Percentiles rank a stretch among this genome's conserved stretches.
Conservation (phyloP, 2,888 invertebrate genomes). For the Pilophorus perplexus region DNA sequence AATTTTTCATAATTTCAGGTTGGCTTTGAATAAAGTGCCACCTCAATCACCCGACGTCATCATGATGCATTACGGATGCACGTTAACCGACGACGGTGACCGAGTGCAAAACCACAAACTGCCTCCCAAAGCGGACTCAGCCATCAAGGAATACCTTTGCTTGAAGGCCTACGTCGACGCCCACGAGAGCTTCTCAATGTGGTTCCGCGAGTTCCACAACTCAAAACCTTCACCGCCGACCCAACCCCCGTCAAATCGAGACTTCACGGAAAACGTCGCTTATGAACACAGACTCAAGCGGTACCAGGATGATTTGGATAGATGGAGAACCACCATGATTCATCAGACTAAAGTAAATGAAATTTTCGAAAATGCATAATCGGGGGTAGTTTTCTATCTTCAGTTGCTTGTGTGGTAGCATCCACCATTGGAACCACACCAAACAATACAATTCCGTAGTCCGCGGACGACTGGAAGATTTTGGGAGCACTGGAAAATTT, state of each 20-base stretch:
- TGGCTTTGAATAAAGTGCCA: slow-evolving; percentile 55
- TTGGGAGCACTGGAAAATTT: too few relatives aligned
- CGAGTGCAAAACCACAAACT: slow-evolving; percentile 44
- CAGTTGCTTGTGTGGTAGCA: neutral
- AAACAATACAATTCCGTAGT: neutral
- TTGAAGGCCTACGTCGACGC: slow-evolving; percentile 74
- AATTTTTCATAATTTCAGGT: neutral
- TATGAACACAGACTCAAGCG: slow-evolving; percentile 79
- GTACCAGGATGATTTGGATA: slow-evolving; percentile 72
- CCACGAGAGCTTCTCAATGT: slow-evolving; percentile 68
- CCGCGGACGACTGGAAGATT: too few relatives aligned
- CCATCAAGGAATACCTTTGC: slow-evolving; percentile 79
- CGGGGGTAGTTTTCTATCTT: too few relatives aligned
- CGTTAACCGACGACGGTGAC: slow-evolving; percentile 41
- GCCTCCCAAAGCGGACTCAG: slow-evolving; percentile 52
- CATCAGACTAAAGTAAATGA: slow-evolving; percentile 55
- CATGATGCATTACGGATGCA: slow-evolving; percentile 50
- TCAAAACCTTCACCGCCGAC: slow-evolving; percentile 72
- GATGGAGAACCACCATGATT: slow-evolving; percentile 59
- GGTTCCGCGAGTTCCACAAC: slow-evolving; percentile 81
- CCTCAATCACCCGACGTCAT: slow-evolving; percentile 62
- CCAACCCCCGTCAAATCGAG: slow-evolving; percentile 58
- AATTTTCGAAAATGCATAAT: too few relatives aligned
- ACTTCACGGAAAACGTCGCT: slow-evolving; percentile 84
- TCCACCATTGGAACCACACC: neutral